Conservation (phyloP, 2,113 vertebrate genomes). For the Cricetomys ansorgei region DNA sequence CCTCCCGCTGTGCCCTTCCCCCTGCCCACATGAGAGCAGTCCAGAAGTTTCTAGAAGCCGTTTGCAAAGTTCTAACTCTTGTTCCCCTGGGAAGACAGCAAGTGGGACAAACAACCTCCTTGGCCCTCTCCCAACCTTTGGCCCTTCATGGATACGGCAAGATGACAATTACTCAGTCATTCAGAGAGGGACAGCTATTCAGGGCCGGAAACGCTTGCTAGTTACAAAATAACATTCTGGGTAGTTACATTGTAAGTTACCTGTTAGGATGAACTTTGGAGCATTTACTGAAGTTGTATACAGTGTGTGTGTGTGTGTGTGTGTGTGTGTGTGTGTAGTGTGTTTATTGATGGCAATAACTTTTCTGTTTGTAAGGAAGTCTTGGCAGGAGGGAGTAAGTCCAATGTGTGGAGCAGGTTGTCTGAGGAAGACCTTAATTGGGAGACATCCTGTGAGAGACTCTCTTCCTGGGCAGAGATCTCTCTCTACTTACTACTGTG, state of each 20-base stretch:
- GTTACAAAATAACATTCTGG: conserved; percentile 21
- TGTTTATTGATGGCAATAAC: neutral
- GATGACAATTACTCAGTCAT: neutral
- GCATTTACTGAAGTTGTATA: conserved; percentile 29
- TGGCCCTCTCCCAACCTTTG: neutral
- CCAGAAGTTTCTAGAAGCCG: neutral
- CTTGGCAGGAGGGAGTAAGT: neutral
- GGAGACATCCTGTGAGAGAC: neutral
- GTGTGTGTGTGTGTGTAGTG: neutral
- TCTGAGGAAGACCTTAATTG: neutral
- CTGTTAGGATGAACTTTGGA: conserved; percentile 51
- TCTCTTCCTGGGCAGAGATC: neutral
- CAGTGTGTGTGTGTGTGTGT: neutral
- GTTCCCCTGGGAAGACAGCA: neutral
- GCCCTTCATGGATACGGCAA: neutral
- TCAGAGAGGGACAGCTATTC: neutral
- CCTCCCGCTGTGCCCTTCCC: neutral
- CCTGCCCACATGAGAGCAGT: neutral
- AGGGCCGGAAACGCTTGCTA: neutral
- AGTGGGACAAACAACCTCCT: neutral
- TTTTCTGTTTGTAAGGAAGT: neutral
- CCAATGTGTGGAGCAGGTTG: neutral
- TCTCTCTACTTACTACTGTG: neutral
- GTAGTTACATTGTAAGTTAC: conserved; percentile 46
- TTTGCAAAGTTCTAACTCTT: neutral